phyloP scores from a whole-genome alignment of 2,888 invertebrate genomes.

The Silvanus unidentatus region DNA sequence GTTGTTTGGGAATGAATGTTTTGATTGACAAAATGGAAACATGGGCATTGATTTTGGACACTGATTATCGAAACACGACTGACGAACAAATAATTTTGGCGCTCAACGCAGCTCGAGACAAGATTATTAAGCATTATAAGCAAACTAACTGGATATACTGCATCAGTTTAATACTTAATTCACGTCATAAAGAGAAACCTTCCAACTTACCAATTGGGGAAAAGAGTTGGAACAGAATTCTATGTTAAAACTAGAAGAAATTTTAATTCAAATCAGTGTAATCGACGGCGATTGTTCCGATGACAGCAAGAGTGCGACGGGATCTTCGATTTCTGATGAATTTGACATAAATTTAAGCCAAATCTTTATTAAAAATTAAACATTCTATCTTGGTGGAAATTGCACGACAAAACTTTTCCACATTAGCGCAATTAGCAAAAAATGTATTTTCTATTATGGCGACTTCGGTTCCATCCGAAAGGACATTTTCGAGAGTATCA shows the following conservation, averaged over 20 bases:
- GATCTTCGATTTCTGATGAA: too few species aligned
- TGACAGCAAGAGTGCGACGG: too few species aligned
- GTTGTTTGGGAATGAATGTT: background rate
- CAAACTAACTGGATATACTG: slow-evolving; percentile 1
- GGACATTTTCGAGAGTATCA: background rate
- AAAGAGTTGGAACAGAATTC: background rate
- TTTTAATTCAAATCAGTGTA: too few species aligned
- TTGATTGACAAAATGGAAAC: background rate
- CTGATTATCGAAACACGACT: background rate
- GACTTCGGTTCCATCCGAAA: slow-evolving; percentile 1
- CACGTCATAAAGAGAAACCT: background rate
- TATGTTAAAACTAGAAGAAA: background rate
- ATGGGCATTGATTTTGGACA: background rate
- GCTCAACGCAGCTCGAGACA: background rate
- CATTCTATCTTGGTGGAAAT: background rate
- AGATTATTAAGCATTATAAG: background rate
- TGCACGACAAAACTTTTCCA: background rate
- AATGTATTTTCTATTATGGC: background rate
- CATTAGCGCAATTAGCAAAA: background rate
- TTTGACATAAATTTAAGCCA: too few species aligned
- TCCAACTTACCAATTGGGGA: background rate
- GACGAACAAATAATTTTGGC: background rate
- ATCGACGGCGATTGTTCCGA: too few species aligned
- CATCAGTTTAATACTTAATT: background rate
- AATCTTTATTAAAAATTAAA: background rate